Percentiles rank a stretch among this genome's conserved stretches.
phyloP scores from a whole-genome alignment of 2,888 invertebrate genomes.

The Leptopilina drosophilae region DNA sequence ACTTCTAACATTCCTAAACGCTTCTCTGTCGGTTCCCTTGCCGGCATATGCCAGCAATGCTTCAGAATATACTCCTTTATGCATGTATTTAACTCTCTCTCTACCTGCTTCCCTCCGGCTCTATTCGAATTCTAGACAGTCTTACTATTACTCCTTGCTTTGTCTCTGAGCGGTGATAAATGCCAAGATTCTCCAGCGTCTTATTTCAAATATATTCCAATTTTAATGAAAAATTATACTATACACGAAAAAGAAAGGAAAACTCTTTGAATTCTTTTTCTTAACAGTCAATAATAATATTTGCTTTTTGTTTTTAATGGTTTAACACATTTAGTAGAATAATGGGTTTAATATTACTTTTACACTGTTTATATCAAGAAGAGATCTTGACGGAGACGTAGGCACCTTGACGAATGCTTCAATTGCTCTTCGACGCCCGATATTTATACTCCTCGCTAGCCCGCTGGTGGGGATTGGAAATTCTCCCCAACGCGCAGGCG shows the following conservation, averaged over 20 bases:
- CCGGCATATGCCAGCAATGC: constrained; percentile 28
- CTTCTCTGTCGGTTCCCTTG: constrained; percentile 31
- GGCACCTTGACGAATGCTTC: no score
- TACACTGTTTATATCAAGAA: no score
- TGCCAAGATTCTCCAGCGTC: constrained; percentile 5
- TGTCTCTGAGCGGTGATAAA: neutral
- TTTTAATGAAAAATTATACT: constrained; percentile 3
- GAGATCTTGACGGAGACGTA: no score
- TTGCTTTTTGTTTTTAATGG: no score
- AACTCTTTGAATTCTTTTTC: no score
- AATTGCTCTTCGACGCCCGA: no score
- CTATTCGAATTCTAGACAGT: constrained; percentile 21
- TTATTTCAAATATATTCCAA: constrained; percentile 7
- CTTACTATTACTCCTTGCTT: constrained; percentile 4
- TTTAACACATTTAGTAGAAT: no score
- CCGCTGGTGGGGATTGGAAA: no score
- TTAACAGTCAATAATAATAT: no score
- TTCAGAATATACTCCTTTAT: constrained; percentile 36
- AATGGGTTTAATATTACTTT: no score
- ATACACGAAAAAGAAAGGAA: neutral
- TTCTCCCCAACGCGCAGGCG: no score
- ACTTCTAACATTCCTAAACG: constrained; percentile 27
- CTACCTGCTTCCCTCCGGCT: constrained; percentile 22
- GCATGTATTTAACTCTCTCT: constrained; percentile 30
- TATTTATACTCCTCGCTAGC: no score